These are phyloP conservation scores for Acanthurus leucopareius DNA, from an alignment of 2,797 vertebrate species.

Conservation along the genomic window DNA sequence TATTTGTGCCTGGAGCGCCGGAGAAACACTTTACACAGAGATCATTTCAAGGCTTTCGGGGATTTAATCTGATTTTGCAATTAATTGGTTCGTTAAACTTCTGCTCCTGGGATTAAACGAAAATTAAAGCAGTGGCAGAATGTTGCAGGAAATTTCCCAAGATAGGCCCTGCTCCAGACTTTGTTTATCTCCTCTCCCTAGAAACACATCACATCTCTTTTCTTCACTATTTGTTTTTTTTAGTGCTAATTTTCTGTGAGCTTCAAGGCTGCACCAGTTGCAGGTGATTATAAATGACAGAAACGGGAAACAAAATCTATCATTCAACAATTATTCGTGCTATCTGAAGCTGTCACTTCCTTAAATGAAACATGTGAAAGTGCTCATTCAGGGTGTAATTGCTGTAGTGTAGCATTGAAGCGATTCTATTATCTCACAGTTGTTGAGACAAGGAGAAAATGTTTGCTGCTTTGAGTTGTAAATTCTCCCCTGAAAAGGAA, in stretches of 20 bases:
- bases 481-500: neutral
- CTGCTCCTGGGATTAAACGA: slow-evolving; percentile 74
- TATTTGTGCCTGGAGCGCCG: slow-evolving; percentile 49
- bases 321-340: neutral
- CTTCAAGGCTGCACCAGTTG: neutral
- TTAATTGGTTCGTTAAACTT: slow-evolving; percentile 80
- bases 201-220: slow-evolving; percentile 45
- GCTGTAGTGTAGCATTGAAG: neutral
- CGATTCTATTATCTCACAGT: neutral
- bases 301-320: too few species aligned
- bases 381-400: neutral
- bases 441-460: neutral
- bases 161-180: slow-evolving; percentile 31
- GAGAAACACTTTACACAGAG: slow-evolving; percentile 66
- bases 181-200: slow-evolving; percentile 65
- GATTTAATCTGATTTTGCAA: slow-evolving; percentile 80
- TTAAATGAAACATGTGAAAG: neutral
- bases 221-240: slow-evolving; percentile 24
- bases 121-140: slow-evolving; percentile 71
- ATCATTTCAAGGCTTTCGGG: slow-evolving; percentile 72
- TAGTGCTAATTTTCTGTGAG: slow-evolving; percentile 15
- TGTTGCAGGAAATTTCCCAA: slow-evolving; percentile 70
- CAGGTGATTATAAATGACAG: too few species aligned
- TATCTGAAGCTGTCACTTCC: neutral
- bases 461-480: neutral